These are phyloP conservation scores for Drosophila kambysellisi DNA, from an alignment of 2,888 invertebrate genomes.

Conservation along the genomic window DNA sequence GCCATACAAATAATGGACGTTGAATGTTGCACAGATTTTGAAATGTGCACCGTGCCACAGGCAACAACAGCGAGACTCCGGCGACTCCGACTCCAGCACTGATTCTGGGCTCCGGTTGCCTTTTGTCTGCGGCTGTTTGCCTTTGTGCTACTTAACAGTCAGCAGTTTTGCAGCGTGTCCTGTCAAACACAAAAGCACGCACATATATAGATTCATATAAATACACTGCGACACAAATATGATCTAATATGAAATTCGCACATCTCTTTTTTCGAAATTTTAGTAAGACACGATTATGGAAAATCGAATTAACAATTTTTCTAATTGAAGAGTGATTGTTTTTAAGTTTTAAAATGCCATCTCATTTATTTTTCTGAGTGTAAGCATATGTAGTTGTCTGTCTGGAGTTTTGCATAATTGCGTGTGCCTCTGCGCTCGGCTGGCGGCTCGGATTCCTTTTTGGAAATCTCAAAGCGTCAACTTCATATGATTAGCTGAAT, in stretches of 20 bases:
- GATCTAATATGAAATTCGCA: neutral
- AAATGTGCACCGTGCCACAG: conserved; percentile 62
- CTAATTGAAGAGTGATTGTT: neutral
- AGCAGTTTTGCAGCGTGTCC: conserved; percentile 67
- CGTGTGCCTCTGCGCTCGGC: conserved; percentile 28
- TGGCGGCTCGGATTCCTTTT: conserved; percentile 34
- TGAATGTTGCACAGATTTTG: conserved; percentile 74
- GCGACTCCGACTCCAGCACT: conserved; percentile 13
- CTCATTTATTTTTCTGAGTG: neutral
- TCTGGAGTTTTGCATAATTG: conserved; percentile 62
- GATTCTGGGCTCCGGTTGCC: conserved; percentile 53
- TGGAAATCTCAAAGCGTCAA: conserved; percentile 37
- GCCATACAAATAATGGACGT: conserved; percentile 76
- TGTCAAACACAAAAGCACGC: conserved; percentile 47
- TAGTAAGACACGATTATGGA: neutral
- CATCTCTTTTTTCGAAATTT: neutral
- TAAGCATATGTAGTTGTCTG: conserved; percentile 1
- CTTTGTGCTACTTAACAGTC: conserved; percentile 80
- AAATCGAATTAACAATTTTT: neutral
- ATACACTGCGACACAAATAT: conserved; percentile 4
- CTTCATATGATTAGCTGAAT: conserved; percentile 71
- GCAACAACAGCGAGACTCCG: conserved; percentile 19
- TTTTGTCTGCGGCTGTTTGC: conserved; percentile 80
- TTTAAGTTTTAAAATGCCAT: neutral
- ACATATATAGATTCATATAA: conserved; percentile 12